Conservation (phyloP, 92 coral and sea anemone species). For the Micromussa lordhowensis region DNA sequence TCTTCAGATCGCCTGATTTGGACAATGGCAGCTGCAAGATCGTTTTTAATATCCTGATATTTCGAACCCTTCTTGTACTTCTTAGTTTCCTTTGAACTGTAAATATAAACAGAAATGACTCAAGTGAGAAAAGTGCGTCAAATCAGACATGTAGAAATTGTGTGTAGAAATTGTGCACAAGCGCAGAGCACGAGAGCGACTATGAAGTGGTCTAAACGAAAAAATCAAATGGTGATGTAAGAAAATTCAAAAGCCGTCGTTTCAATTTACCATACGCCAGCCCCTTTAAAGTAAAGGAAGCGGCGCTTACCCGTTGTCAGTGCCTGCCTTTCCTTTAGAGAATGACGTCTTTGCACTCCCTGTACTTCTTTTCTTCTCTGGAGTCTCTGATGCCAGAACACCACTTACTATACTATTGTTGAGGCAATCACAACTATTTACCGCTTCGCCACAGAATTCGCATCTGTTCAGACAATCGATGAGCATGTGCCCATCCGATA, state of each 20-base stretch:
- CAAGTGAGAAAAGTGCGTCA: neutral
- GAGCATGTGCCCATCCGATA: slow-evolving; percentile 22
- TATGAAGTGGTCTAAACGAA: neutral
- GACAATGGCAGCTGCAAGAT: neutral
- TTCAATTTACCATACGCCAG: too few relatives aligned
- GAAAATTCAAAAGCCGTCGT: too few relatives aligned
- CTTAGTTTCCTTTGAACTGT: neutral
- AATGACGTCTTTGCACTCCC: neutral
- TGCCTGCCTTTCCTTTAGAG: slow-evolving; percentile 12
- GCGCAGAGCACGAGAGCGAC: neutral
- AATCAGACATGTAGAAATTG: neutral
- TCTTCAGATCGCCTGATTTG: slow-evolving; percentile 6
- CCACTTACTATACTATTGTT: neutral
- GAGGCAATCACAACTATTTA: neutral
- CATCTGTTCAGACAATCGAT: slow-evolving; percentile 11
- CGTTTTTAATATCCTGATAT: neutral
- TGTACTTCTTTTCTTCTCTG: neutral
- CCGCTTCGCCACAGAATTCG: neutral
- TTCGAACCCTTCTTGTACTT: neutral
- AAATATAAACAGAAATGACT: neutral
- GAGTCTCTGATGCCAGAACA: slow-evolving; percentile 22
- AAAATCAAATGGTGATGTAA: neutral
- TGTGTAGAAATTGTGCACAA: neutral
- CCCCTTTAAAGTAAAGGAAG: too few relatives aligned
- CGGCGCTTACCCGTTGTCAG: neutral